Evolutionary conservation across 2,888 invertebrate genomes (phyloP), one percentile per base, ranked within the genome.

Genomic region (Nomada ferruginata): DNA sequence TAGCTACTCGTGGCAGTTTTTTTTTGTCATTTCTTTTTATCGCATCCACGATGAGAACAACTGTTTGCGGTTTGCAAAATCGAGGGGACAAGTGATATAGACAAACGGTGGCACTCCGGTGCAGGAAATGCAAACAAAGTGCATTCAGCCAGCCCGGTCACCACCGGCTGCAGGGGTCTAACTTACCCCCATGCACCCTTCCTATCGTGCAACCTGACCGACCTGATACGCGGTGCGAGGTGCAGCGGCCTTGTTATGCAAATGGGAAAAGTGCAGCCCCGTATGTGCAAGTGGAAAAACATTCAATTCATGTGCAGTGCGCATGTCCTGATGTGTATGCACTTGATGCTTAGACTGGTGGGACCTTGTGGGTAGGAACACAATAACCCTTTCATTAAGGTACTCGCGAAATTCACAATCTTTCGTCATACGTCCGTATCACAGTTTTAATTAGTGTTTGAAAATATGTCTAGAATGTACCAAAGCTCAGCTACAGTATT

Each of bases 221-320:
- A 85, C 88, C 85, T 77, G 80, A 80, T 84, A 82, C 60, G 77
- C 76, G 52, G 26, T 79, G 70, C 81, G 85, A 85, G 89, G 90
- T 90, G 88, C 90, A 90, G 42, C 68, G 84, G 77, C 87, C 88
- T 91, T 92, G 92, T 92, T 87, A 92, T 92, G 92, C 88, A 91
- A 92, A 92, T 91, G 87, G 84, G 88, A 85, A 91, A 91, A 91
- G 90, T 91, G 90, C 91, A 90, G 78, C 55, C 66, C 63, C 20
- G 87, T 75, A 76, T 80, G 82, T 87, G 83, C 82, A 87, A 82
- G 82, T 80, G 85, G 85, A 87, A 85, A 82, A 79, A 61, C 75
- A 52, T 71, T 61, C 60, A 69, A 57, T 47, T 74, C 60, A 59
- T 79, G 73, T 68, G 68, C 66, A 63, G 60, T 36, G 59, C 29